Base-by-base conservation (phyloP, 2,113 vertebrate species). In the Cynocephalus volans region DNA sequence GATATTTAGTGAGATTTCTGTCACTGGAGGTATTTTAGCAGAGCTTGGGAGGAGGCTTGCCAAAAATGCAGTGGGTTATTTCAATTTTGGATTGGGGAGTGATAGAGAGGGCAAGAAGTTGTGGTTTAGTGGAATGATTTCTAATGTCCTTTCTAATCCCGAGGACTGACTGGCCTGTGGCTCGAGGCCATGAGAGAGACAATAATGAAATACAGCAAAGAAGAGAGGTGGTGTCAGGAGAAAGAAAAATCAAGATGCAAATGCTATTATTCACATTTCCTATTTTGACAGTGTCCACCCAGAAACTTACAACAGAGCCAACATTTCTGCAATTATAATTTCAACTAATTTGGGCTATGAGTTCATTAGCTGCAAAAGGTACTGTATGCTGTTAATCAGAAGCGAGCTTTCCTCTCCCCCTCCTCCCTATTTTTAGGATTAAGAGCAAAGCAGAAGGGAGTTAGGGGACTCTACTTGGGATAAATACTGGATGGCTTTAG, bases 391-490 rank as follows among this genome's bases (percentile, higher is more conserved):
- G 24, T 48, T 82, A 15, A 64, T 90, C 52, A 86, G 92, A 87
- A 92, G 69, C 3, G 12, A 82, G 79, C 26, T 60, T 19, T 73
- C 33, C 45, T 52, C n/a, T 14, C 54, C 15, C 24, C 10, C 56
- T 17, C 5, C 6, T 19, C 24, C 28, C 45, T 45, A 28, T 48
- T 73, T 64, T 45, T 3, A 31, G 80, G 80, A 77, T 65, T 82
- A 73, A 94, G 88, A 69, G 58, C 72, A 85, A 65, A 95, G 73
- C 64, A 31, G 72, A 50, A 65, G 75, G 75, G 92, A 88, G 82
- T 84, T 64, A 82, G 82, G 95, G 89, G 50, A 41, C 41, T 81
- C 45, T 87, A 76, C n/a, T 36, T 64, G 89, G 92, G 94, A 79
- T 56, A 60, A 33, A 75, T 23, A n/a, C 75, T 83, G 73, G 77